phyloP scores from a whole-genome alignment of 2,113 vertebrate species.

The Dromaius novaehollandiae region DNA sequence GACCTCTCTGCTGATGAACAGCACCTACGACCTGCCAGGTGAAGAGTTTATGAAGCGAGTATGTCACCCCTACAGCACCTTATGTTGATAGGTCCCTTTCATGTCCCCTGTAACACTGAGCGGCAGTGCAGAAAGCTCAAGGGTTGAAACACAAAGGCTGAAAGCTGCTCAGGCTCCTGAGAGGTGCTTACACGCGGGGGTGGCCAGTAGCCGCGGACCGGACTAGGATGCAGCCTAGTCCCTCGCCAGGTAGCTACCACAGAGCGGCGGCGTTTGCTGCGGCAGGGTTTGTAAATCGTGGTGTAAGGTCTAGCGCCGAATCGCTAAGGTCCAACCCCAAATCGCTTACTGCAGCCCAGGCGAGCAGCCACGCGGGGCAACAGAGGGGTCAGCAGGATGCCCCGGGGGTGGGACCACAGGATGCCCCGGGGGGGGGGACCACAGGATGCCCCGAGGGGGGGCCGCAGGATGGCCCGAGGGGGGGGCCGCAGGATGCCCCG shows the following conservation, averaged over 20 bases:
- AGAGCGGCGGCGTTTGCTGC: background rate
- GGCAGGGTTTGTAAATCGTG: too few relatives aligned
- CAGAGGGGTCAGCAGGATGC: too few relatives aligned
- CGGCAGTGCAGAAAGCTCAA: background rate
- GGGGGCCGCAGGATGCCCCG: too few relatives aligned
- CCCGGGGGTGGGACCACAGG: too few relatives aligned
- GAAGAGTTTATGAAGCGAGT: background rate
- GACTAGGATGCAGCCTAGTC: too few relatives aligned
- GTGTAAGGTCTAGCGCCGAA: background rate
- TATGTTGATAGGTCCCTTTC: accelerated
- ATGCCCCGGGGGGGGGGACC: too few relatives aligned
- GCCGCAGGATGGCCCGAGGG: too few relatives aligned
- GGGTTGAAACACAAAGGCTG: too few relatives aligned
- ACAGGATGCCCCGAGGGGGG: background rate
- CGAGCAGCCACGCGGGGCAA: too few relatives aligned
- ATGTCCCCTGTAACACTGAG: background rate
- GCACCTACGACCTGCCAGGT: accelerated
- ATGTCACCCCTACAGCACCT: too few relatives aligned
- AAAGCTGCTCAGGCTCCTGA: too few relatives aligned
- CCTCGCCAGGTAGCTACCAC: background rate
- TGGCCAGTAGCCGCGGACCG: background rate
- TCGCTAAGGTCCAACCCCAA: too few relatives aligned
- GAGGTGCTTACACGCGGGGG: background rate
- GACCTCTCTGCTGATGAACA: background rate
- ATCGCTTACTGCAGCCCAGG: background rate